Evolutionary conservation across 2,888 invertebrate genomes (phyloP).

Genomic region (Lucinisca nassula): DNA sequence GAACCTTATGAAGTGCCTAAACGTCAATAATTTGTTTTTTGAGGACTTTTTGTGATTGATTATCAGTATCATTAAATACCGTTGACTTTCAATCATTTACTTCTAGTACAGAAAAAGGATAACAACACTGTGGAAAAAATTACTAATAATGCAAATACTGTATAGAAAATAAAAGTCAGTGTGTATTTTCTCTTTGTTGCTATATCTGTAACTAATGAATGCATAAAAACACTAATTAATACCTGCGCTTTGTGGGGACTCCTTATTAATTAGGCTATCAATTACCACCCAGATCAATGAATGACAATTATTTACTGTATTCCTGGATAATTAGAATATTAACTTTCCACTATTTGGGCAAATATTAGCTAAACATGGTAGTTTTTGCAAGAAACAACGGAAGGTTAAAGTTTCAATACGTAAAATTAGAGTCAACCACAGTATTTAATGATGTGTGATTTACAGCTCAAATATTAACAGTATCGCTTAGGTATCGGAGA

Average conservation of each 20-base stretch:
- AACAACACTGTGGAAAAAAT: not conserved
- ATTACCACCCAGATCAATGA: not conserved
- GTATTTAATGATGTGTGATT: not conserved
- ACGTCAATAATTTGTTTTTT: not conserved
- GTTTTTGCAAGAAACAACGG: not conserved
- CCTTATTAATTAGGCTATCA: conserved; percentile 2
- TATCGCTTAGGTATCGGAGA: not conserved
- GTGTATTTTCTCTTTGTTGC: not conserved
- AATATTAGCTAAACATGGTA: not conserved
- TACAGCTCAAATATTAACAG: conserved; percentile 2
- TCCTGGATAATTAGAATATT: not conserved
- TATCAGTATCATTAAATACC: not conserved
- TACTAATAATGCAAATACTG: not conserved
- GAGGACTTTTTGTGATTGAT: not conserved
- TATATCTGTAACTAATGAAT: not conserved
- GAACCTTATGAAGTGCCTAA: not conserved
- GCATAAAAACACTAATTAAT: conserved; percentile 9
- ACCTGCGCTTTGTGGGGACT: not conserved
- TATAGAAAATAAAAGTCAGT: not conserved
- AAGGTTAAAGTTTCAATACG: not conserved
- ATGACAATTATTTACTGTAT: conserved; percentile 6
- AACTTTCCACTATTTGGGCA: not conserved
- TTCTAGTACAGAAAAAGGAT: not conserved
- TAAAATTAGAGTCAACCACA: not conserved
- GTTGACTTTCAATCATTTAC: not conserved